Conservation (phyloP, 1,140 invertebrate genomes). For the Drosophila subpulchrella region DNA sequence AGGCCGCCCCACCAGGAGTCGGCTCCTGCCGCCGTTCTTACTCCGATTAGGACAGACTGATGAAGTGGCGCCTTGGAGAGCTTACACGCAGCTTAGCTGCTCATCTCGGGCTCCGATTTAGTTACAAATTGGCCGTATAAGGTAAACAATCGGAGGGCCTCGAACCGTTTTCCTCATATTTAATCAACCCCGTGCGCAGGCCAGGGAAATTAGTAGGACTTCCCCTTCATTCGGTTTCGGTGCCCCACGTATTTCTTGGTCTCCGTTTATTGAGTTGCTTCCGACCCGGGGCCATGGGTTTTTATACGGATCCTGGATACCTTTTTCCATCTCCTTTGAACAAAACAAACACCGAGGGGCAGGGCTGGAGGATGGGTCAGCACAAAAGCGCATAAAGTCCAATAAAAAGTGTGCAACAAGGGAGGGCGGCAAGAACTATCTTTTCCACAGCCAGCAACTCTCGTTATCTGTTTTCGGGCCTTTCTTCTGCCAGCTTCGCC, state of each 20-base stretch:
- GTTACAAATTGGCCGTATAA: constrained; percentile 73
- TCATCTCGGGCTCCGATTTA: constrained; percentile 64
- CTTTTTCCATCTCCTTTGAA: constrained; percentile 43
- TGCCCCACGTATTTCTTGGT: constrained; percentile 25
- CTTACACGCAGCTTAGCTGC: constrained; percentile 70
- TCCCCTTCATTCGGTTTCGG: constrained; percentile 38
- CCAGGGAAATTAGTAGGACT: constrained; percentile 67
- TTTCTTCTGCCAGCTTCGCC: constrained; percentile 25
- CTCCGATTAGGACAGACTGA: constrained; percentile 38
- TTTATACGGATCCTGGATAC: constrained; percentile 50
- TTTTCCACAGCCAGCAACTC: constrained; percentile 68
- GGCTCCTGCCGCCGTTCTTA: not conserved
- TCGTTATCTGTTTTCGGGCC: constrained; percentile 75
- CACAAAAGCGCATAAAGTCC: constrained; percentile 81
- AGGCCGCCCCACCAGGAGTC: constrained; percentile 39
- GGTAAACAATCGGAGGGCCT: constrained; percentile 41
- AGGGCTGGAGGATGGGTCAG: constrained; percentile 5
- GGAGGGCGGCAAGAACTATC: constrained; percentile 69
- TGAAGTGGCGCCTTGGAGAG: constrained; percentile 72
- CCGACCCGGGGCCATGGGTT: constrained; percentile 65
- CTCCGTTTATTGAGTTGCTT: constrained; percentile 72
- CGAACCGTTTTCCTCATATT: constrained; percentile 64
- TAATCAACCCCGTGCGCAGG: constrained; percentile 64
- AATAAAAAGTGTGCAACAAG: constrained; percentile 77
- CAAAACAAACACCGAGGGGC: constrained; percentile 52